Conservation (phyloP, 2,888 invertebrate species). For the Ichneumoninae sp. region DNA sequence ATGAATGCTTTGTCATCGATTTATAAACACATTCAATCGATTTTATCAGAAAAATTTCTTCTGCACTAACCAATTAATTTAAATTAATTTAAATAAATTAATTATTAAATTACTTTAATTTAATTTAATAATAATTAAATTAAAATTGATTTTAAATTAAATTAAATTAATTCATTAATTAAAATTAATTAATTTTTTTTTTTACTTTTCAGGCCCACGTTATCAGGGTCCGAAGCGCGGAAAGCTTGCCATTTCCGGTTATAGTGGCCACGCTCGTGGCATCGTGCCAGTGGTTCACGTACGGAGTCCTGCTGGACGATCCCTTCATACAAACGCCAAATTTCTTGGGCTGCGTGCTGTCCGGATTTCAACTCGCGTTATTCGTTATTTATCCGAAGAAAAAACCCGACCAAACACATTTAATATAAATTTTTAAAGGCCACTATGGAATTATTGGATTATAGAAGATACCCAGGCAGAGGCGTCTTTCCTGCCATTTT, state of each 20-base stretch:
- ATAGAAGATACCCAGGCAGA: neutral
- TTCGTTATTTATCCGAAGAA: conserved; percentile 90
- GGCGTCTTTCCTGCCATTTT: neutral
- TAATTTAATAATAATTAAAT: too few species aligned
- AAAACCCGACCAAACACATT: conserved; percentile 71
- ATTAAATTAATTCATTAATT: too few species aligned
- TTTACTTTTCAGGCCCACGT: conserved; percentile 88
- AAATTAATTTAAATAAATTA: too few species aligned
- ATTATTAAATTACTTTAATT: too few species aligned
- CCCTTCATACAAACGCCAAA: conserved; percentile 93
- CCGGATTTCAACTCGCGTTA: conserved; percentile 90
- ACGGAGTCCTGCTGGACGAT: conserved; percentile 92
- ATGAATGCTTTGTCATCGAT: neutral
- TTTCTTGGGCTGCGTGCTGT: conserved; percentile 90
- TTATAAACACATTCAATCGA: neutral
- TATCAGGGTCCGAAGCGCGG: conserved; percentile 91
- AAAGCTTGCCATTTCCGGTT: conserved; percentile 94
- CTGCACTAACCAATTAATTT: too few species aligned
- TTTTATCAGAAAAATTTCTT: neutral
- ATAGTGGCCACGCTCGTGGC: conserved; percentile 93
- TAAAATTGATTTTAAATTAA: too few species aligned
- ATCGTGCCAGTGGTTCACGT: conserved; percentile 93
- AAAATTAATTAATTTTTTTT: too few species aligned
- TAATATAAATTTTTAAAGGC: conserved; percentile 72
- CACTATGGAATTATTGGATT: conserved; percentile 3